Conservation (phyloP, 2,888 invertebrate species). For the Drosophila rellima region DNA sequence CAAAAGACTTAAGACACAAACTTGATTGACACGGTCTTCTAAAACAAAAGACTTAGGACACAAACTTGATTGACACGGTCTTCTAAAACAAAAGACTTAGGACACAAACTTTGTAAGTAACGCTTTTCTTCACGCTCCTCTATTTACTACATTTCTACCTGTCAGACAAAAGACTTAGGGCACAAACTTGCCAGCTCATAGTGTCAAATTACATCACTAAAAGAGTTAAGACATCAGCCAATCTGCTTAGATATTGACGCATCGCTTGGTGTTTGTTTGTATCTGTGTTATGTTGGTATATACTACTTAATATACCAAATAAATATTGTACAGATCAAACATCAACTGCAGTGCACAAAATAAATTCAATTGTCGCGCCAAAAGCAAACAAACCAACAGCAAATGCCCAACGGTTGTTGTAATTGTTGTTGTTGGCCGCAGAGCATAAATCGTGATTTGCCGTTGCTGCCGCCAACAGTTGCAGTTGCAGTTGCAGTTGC, state of each 20-base stretch:
- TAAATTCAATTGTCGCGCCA: slow-evolving; percentile 49
- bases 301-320: slow-evolving; percentile 19
- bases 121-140: not conserved
- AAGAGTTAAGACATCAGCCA: slow-evolving; percentile 26
- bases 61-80: slow-evolving; percentile 43
- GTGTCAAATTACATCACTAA: slow-evolving; percentile 14
- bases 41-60: slow-evolving; percentile 47
- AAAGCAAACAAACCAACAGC: slow-evolving; percentile 26
- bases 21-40: slow-evolving; percentile 20
- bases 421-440: slow-evolving; percentile 36
- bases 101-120: not conserved
- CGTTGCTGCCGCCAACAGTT: slow-evolving; percentile 30
- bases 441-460: slow-evolving; percentile 52
- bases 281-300: not conserved
- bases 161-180: slow-evolving; percentile 63
- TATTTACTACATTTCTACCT: not conserved
- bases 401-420: slow-evolving; percentile 41
- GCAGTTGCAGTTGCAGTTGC: slow-evolving; percentile 37
- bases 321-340: slow-evolving; percentile 43
- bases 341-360: slow-evolving; percentile 25
- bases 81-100: slow-evolving; percentile 44
- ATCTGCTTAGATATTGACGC: slow-evolving; percentile 34
- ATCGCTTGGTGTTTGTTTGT: not conserved
- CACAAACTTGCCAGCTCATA: slow-evolving; percentile 48
- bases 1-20: slow-evolving; percentile 69